Evolutionary conservation across 2,888 invertebrate genomes (phyloP).

Genomic region (Nomada fabriciana): DNA sequence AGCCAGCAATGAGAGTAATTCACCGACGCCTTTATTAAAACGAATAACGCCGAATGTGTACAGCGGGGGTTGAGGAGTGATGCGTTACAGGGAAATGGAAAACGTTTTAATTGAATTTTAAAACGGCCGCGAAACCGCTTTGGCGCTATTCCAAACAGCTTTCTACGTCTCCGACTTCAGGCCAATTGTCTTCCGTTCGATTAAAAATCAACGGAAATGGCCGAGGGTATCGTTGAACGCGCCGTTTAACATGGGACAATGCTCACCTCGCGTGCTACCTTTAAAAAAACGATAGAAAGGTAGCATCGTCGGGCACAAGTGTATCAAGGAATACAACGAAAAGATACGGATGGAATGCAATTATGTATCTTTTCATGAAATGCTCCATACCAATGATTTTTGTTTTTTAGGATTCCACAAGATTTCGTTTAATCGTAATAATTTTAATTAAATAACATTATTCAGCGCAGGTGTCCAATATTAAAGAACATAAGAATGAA

Average conservation of each 20-base stretch:
- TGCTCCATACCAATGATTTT: too few relatives aligned
- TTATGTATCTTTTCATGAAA: not conserved
- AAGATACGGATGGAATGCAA: not conserved
- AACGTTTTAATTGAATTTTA: conserved; percentile 63
- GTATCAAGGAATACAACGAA: not conserved
- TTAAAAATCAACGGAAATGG: conserved; percentile 61
- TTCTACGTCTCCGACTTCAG: conserved; percentile 48
- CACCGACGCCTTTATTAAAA: conserved; percentile 41
- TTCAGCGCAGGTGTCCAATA: not conserved
- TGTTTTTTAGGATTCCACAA: not conserved
- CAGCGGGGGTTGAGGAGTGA: not conserved
- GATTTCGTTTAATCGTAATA: too few relatives aligned
- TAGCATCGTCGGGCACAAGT: not conserved
- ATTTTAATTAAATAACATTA: too few relatives aligned
- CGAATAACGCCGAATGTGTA: conserved; percentile 35
- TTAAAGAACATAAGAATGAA: not conserved
- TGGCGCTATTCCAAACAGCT: conserved; percentile 57
- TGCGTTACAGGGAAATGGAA: conserved; percentile 19
- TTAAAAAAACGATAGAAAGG: conserved; percentile 17
- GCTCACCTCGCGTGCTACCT: not conserved
- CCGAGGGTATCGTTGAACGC: conserved; percentile 46
- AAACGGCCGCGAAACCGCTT: conserved; percentile 38
- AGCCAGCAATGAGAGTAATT: conserved; percentile 35
- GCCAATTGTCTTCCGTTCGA: conserved; percentile 59
- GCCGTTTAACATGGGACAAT: conserved; percentile 45